Evolutionary conservation across 2,888 invertebrate species (phyloP).

Genomic region (Nebria brevicollis): DNA sequence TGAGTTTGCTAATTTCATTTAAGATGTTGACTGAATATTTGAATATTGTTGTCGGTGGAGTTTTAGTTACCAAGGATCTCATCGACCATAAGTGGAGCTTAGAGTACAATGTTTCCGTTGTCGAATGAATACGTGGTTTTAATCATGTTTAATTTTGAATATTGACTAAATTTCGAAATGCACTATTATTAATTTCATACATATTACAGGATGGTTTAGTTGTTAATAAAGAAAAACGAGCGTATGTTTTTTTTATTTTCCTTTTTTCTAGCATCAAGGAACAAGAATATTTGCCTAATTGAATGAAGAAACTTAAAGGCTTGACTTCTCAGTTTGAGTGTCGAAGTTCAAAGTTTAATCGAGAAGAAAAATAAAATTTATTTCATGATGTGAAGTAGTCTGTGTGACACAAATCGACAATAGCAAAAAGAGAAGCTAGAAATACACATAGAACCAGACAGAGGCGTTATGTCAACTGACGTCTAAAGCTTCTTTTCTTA

Average conservation of each 20-base stretch:
- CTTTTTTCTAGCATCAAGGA: background rate
- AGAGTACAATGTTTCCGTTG: background rate
- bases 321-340: background rate
- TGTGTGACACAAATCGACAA: slow-evolving; percentile 19
- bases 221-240: too few species aligned
- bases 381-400: slow-evolving; percentile 26
- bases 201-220: too few species aligned
- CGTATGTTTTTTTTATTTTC: too few species aligned
- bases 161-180: background rate
- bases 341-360: slow-evolving; percentile 43
- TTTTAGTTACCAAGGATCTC: background rate
- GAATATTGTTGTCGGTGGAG: background rate
- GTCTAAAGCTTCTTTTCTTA: background rate
- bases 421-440: slow-evolving; percentile 7
- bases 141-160: background rate
- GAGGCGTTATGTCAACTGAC: slow-evolving; percentile 15
- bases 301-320: background rate
- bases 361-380: slow-evolving; percentile 41
- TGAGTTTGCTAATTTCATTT: slow-evolving; percentile 15
- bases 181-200: too few species aligned
- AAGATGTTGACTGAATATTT: slow-evolving; percentile 21
- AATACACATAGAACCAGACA: slow-evolving; percentile 12
- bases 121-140: background rate
- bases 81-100: background rate
- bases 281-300: background rate